These are phyloP conservation scores for Cossypha niveicapilla DNA, from an alignment of 2,797 vertebrate genomes.

Conservation along the genomic window DNA sequence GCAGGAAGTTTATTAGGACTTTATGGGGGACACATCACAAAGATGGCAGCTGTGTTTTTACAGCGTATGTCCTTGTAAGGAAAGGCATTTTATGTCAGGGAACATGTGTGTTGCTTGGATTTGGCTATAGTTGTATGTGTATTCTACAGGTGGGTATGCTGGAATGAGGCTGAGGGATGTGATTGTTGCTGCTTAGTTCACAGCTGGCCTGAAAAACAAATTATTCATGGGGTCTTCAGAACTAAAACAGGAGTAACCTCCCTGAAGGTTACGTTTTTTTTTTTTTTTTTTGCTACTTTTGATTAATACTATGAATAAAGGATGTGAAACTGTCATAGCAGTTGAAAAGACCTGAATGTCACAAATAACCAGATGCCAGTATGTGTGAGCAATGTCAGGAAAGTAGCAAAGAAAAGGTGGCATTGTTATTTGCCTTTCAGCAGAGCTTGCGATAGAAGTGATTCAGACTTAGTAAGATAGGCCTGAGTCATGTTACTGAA, in stretches of 20 bases:
- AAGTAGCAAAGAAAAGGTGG: background rate
- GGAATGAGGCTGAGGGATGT: background rate
- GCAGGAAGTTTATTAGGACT: background rate
- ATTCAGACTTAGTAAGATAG: background rate
- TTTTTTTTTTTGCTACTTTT: background rate
- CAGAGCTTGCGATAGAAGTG: background rate
- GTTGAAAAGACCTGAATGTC: background rate
- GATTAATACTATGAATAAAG: background rate
- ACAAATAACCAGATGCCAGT: background rate
- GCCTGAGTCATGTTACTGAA: background rate
- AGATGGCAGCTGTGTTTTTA: background rate
- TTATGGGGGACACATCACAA: fast-evolving
- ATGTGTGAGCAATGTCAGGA: background rate
- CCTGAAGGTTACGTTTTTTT: background rate
- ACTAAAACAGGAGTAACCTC: background rate
- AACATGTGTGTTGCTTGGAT: background rate
- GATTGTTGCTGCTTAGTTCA: background rate
- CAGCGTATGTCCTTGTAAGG: background rate
- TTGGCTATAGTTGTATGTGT: background rate
- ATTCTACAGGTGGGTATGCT: background rate
- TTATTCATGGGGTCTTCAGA: background rate
- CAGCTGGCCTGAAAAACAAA: background rate
- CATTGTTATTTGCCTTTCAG: background rate
- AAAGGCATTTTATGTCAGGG: background rate
- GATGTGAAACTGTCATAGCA: background rate